These are phyloP conservation scores for Chromobotia macracanthus DNA, from an alignment of 2,797 vertebrate species.

Conservation along the genomic window DNA sequence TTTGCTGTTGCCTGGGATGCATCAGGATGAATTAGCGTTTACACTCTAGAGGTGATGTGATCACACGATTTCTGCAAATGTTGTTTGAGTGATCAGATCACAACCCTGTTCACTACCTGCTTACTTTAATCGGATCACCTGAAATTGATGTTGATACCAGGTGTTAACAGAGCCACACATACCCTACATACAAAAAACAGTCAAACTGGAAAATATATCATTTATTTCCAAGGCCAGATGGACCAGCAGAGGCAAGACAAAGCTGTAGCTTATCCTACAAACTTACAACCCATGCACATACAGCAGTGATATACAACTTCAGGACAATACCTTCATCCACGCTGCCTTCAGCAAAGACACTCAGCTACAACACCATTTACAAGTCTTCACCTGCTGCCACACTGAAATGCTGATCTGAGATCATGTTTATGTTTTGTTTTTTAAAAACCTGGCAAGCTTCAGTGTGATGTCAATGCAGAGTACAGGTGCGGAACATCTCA, in stretches of 20 bases:
- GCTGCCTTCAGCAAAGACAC: constrained; percentile 30
- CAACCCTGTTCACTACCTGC: background rate
- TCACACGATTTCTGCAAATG: background rate
- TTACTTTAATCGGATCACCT: background rate
- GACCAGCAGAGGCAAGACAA: constrained; percentile 21
- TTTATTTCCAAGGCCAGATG: constrained; percentile 31
- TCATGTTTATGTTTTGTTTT: constrained; percentile 1
- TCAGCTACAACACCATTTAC: constrained; percentile 21
- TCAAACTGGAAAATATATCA: constrained; percentile 3
- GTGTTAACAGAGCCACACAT: background rate
- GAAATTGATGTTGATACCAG: background rate
- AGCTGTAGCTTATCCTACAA: constrained; percentile 39
- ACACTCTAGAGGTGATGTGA: background rate
- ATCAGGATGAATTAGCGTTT: background rate
- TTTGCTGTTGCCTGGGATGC: background rate
- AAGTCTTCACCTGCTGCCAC: constrained; percentile 21
- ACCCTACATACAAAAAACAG: constrained; percentile 4
- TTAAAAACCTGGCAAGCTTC: background rate
- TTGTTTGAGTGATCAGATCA: background rate
- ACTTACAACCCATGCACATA: constrained; percentile 45
- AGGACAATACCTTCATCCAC: constrained; percentile 40
- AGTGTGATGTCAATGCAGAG: background rate
- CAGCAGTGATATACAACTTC: constrained; percentile 41
- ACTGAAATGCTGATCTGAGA: constrained; percentile 5
- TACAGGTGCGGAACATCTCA: background rate